These are phyloP conservation scores for Macquaria australasica DNA, from an alignment of 2,113 vertebrate species.

Conservation along the genomic window DNA sequence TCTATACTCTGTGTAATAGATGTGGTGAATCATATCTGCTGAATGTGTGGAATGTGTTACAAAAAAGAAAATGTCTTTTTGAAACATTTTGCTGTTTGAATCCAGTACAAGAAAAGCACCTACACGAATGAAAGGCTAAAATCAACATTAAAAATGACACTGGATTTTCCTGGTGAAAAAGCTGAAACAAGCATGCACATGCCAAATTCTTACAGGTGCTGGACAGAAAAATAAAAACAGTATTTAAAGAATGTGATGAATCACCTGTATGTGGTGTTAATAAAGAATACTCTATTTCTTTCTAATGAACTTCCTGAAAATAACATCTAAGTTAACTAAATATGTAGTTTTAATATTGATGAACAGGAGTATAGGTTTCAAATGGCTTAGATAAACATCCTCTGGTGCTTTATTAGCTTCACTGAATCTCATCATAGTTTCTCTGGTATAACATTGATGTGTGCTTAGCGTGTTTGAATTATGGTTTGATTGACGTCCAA, in stretches of 20 bases:
- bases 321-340: not conserved
- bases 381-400: conserved; percentile 10
- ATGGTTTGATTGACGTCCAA: not conserved
- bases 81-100: not conserved
- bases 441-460: not conserved
- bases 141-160: not conserved
- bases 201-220: not conserved
- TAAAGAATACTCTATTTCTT: not conserved
- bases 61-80: not conserved
- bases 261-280: too few relatives aligned
- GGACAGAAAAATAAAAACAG: not conserved
- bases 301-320: not conserved
- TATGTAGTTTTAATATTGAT: not conserved
- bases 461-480: conserved; percentile 31
- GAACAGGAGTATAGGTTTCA: not conserved
- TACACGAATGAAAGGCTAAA: not conserved
- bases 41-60: not conserved
- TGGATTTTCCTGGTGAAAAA: not conserved
- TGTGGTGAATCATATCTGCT: not conserved
- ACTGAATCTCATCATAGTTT: not conserved
- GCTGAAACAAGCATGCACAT: too few relatives aligned
- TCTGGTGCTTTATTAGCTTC: conserved; percentile 5
- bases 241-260: not conserved
- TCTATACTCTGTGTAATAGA: not conserved
- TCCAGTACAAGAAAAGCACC: not conserved